phyloP scores from a whole-genome alignment of 2,888 invertebrate species.

The Acrobasis suavella region DNA sequence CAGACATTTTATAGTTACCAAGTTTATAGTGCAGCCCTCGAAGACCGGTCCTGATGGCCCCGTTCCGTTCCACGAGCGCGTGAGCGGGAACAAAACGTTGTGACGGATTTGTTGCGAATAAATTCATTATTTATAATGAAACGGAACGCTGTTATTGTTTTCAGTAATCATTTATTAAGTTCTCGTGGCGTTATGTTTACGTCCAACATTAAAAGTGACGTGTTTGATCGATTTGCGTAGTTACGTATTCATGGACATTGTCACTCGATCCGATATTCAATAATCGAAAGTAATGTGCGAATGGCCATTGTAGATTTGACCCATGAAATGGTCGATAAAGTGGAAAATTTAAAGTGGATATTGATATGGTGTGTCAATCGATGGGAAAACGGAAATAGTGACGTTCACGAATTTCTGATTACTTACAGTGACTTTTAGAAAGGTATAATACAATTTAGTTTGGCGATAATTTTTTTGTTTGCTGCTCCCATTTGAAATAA shows the following conservation, averaged over 20 bases:
- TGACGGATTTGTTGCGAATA: slow-evolving; percentile 59
- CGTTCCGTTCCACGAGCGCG: slow-evolving; percentile 54
- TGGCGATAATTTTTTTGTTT: too few relatives aligned
- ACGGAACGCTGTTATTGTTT: slow-evolving; percentile 26
- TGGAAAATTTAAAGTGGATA: too few relatives aligned
- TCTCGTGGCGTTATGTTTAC: neutral
- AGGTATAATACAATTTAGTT: neutral
- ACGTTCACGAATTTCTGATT: neutral
- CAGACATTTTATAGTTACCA: slow-evolving; percentile 17
- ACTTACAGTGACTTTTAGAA: neutral
- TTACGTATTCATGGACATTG: slow-evolving; percentile 12
- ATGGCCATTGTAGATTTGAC: slow-evolving; percentile 8
- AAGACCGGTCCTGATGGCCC: slow-evolving; percentile 58
- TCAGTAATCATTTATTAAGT: slow-evolving; percentile 28
- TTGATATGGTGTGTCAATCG: neutral
- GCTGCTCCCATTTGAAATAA: too few relatives aligned
- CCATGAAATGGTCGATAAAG: slow-evolving; percentile 1
- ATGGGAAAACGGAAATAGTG: neutral
- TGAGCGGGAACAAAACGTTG: slow-evolving; percentile 45
- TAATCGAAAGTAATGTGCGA: neutral
- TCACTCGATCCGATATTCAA: slow-evolving; percentile 11
- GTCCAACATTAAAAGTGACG: neutral
- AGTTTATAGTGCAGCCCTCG: slow-evolving; percentile 32
- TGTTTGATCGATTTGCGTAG: slow-evolving; percentile 12
- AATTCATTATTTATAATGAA: slow-evolving; percentile 39